phyloP scores from a whole-genome alignment of 2,888 invertebrate species.

The Ashinkailepas kermadecensis region DNA sequence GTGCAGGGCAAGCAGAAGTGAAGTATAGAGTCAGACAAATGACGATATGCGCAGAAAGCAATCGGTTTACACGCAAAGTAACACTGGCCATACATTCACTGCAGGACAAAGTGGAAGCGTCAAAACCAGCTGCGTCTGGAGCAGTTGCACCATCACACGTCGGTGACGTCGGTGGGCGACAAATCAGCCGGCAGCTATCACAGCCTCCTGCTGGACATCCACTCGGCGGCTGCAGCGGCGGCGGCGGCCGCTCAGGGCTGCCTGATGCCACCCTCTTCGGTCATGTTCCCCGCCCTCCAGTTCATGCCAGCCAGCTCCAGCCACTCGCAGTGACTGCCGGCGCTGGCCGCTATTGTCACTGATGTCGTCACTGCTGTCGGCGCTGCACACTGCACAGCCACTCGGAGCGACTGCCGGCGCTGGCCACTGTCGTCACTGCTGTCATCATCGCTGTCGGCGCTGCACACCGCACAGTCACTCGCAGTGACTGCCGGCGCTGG shows the following conservation, averaged over 20 bases:
- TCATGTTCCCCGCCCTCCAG: conserved; percentile 36
- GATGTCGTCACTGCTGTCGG: too few relatives aligned
- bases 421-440: too few relatives aligned
- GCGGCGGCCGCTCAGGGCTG: conserved; percentile 45
- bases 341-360: too few relatives aligned
- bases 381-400: too few relatives aligned
- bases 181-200: conserved; percentile 47
- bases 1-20: too few relatives aligned
- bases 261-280: conserved; percentile 40
- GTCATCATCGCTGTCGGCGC: too few relatives aligned
- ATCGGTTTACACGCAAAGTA: too few relatives aligned
- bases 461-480: too few relatives aligned
- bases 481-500: too few relatives aligned
- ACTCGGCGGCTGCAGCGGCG: conserved; percentile 41
- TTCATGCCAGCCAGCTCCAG: not conserved
- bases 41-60: too few relatives aligned
- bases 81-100: not conserved
- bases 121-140: conserved; percentile 74
- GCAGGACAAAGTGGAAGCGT: conserved; percentile 48
- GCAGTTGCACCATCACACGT: conserved; percentile 75
- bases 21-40: too few relatives aligned
- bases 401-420: too few relatives aligned
- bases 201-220: conserved; percentile 52
- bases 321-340: not conserved
- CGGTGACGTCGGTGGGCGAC: conserved; percentile 51